Evolutionary conservation across 2,797 vertebrate species (phyloP).

Genomic region (Sebastes iracundus): DNA sequence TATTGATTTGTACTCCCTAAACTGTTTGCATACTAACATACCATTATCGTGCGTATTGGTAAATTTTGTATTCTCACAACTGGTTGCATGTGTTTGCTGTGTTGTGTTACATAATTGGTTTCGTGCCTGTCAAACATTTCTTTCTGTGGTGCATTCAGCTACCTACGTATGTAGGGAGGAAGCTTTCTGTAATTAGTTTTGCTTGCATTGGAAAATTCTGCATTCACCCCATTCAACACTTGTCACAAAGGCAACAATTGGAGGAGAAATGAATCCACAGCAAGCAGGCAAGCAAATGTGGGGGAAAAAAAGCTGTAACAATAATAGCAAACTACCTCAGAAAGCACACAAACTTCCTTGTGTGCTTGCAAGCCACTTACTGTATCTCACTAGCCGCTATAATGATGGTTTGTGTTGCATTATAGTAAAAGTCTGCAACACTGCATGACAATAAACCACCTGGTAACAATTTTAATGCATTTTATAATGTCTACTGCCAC

Average conservation of each 20-base stretch:
- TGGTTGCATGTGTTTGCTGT: neutral
- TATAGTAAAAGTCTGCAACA: neutral
- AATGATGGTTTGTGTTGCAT: conserved; percentile 27
- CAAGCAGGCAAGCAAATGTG: neutral
- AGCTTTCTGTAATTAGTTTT: conserved; percentile 42
- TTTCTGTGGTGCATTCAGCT: conserved; percentile 10
- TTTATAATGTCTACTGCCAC: neutral
- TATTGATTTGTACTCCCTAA: neutral
- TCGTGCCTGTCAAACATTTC: conserved; percentile 6
- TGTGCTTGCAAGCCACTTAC: conserved; percentile 7
- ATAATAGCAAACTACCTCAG: conserved; percentile 9
- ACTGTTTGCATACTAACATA: neutral
- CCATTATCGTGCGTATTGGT: neutral
- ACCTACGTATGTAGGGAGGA: neutral
- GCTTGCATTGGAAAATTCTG: conserved; percentile 14
- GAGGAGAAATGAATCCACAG: conserved; percentile 9
- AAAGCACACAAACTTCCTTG: neutral
- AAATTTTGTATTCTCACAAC: neutral
- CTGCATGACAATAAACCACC: conserved; percentile 13
- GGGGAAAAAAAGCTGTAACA: neutral
- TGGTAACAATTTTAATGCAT: neutral
- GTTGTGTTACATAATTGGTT: neutral
- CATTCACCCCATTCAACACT: conserved; percentile 7
- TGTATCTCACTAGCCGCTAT: neutral
- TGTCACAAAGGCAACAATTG: conserved; percentile 35